Base-by-base conservation (phyloP, 2,113 vertebrate species). In the Geothlypis trichas region DNA sequence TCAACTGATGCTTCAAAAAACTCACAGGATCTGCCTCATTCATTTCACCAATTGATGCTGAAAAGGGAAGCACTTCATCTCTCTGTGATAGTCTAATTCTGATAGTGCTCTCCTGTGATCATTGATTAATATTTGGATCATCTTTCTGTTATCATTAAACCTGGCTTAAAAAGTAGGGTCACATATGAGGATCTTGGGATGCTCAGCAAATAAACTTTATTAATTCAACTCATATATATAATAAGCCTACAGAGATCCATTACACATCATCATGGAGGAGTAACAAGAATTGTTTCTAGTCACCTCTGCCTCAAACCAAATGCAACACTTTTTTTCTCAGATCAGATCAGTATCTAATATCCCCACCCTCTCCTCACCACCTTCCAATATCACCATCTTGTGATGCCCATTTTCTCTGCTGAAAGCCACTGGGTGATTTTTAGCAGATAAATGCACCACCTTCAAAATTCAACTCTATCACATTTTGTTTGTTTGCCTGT, bases 371-470 rank as follows among this genome's bases (percentile, higher is more conserved):
- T 23, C 39, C 26, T 55, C 37, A 19, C 16, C 35, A 31, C 26
- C 33, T 31, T 55, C 39, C 31, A 55, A 39, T 61, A 88, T 71
- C 92, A 90, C 51, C 31, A 39, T 73, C 52, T 27, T 95, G 86
- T 71, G 65, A 94, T 96, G 71, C 12, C 55, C 68, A 74, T 92
- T 91, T 93, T 80, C 57, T 58, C 68, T 81, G 33, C 57, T 75
- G 61, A 95, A 96, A 94, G 52, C 83, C 79, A 90, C 69, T 30
- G 67, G 71, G 52, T 90, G 82, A 84, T 86, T 97, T 72, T 93
- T 86, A 92, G 72, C 75, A 90, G 87, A 95, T 67, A 93, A 91
- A 94, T 84, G 41, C 13, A 7, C 68, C 80, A 84, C 92, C 57
- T 95, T 87, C 73, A 49, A 86, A 93, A 95, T 75, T 80, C 90